Evolutionary conservation across 2,797 vertebrate genomes (phyloP).

Genomic region (Phoeniculus purpureus): DNA sequence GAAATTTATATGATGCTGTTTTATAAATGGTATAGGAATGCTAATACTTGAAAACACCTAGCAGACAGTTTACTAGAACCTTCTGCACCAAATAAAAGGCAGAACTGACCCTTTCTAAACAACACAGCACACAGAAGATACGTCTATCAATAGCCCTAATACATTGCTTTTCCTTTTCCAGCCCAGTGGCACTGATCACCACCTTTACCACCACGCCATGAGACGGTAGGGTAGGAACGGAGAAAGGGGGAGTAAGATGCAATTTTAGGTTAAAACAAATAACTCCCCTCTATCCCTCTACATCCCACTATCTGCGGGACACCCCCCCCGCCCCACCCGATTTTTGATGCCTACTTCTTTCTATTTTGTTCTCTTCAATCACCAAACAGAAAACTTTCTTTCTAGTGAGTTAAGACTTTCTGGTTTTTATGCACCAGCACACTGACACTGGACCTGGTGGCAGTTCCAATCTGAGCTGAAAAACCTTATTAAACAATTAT

Average conservation of each 20-base stretch:
- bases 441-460: not conserved
- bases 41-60: not conserved
- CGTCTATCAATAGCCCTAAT: not conserved
- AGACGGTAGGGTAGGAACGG: not conserved
- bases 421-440: not conserved
- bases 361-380: not conserved
- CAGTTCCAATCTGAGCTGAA: not conserved
- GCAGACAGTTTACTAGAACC: not conserved
- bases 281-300: too few relatives aligned
- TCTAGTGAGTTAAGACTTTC: not conserved
- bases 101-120: not conserved
- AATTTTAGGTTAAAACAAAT: too few relatives aligned
- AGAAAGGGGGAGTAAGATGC: not conserved
- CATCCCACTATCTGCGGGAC: too few relatives aligned
- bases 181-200: not conserved
- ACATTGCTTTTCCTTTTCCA: not conserved
- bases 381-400: not conserved
- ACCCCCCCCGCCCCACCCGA: not conserved
- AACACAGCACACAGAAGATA: constrained; percentile 16
- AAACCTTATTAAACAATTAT: not conserved
- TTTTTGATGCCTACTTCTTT: not conserved
- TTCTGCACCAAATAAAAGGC: constrained; percentile 14
- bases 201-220: not conserved
- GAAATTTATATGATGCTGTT: constrained; percentile 10
- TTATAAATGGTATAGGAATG: constrained; percentile 2